Evolutionary conservation across 92 coral and sea anemone species (phyloP).

Genomic region (Umimayanthus kanabou): DNA sequence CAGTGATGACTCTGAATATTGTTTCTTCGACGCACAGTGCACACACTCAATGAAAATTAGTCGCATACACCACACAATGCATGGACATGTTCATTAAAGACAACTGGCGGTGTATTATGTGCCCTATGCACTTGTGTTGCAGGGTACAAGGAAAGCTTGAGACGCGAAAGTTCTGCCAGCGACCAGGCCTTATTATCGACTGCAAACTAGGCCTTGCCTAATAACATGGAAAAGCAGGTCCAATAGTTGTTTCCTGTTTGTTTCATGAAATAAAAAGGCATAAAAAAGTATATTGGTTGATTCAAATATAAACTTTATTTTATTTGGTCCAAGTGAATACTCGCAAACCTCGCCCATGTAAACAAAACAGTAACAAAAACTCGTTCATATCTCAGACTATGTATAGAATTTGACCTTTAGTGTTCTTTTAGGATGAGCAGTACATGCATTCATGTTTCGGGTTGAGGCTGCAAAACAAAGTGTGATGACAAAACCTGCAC

Average conservation of each 20-base stretch:
- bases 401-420: not conserved
- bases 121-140: constrained; percentile 68
- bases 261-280: too few species aligned
- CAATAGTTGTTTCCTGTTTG: too few species aligned
- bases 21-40: constrained; percentile 51
- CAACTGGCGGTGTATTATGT: constrained; percentile 50
- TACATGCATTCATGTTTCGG: constrained; percentile 60
- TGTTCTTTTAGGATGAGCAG: constrained; percentile 44
- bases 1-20: constrained; percentile 30
- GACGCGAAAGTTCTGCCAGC: too few species aligned
- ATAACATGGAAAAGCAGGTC: too few species aligned
- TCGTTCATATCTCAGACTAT: too few species aligned
- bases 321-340: too few species aligned
- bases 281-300: too few species aligned
- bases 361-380: too few species aligned
- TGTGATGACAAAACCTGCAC: constrained; percentile 63
- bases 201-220: too few species aligned
- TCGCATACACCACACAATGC: constrained; percentile 54
- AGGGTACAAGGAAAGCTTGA: constrained; percentile 34
- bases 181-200: too few species aligned
- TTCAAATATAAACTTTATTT: too few species aligned
- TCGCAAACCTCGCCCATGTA: too few species aligned
- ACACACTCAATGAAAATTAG: constrained; percentile 63
- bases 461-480: constrained; percentile 57
- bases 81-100: constrained; percentile 48